Conservation (phyloP, 2,888 invertebrate species). For the Sphaeridia pumilis region DNA sequence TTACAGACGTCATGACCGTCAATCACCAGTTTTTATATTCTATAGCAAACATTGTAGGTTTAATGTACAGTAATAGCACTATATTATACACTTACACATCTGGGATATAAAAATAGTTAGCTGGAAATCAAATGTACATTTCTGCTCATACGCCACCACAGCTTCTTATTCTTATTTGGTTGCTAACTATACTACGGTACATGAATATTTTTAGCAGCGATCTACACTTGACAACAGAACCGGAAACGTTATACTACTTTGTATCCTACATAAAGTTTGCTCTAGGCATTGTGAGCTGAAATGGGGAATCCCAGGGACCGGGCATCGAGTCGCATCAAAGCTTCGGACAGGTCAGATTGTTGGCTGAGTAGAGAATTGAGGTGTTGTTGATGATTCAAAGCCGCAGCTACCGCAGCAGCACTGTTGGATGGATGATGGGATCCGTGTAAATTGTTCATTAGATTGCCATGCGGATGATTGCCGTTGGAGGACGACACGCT, state of each 20-base stretch:
- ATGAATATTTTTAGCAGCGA: background rate
- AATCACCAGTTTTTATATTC: too few relatives aligned
- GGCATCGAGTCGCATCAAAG: slow-evolving; percentile 33
- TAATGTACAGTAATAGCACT: too few relatives aligned
- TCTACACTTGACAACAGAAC: background rate
- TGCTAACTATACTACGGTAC: too few relatives aligned
- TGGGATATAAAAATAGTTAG: too few relatives aligned
- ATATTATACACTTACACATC: too few relatives aligned
- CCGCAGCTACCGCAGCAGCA: slow-evolving; percentile 15
- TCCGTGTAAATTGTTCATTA: slow-evolving; percentile 25
- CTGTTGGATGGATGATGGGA: slow-evolving; percentile 19
- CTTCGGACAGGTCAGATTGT: slow-evolving; percentile 33
- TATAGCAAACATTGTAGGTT: too few relatives aligned
- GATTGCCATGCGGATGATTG: slow-evolving; percentile 28
- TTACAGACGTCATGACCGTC: too few relatives aligned
- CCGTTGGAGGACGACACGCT: slow-evolving; percentile 20
- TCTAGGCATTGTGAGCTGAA: slow-evolving; percentile 30
- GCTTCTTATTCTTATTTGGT: too few relatives aligned
- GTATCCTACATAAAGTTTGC: background rate
- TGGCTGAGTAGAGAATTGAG: slow-evolving; percentile 33
- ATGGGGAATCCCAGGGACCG: slow-evolving; percentile 34
- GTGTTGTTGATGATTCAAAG: slow-evolving; percentile 35
- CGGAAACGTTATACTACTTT: background rate
- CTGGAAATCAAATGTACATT: too few relatives aligned
- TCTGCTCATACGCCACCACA: too few relatives aligned